Evolutionary conservation across 2,888 invertebrate species (phyloP), one percentile per base, ranked within the genome.

Genomic region (Pristionchus entomophagus): DNA sequence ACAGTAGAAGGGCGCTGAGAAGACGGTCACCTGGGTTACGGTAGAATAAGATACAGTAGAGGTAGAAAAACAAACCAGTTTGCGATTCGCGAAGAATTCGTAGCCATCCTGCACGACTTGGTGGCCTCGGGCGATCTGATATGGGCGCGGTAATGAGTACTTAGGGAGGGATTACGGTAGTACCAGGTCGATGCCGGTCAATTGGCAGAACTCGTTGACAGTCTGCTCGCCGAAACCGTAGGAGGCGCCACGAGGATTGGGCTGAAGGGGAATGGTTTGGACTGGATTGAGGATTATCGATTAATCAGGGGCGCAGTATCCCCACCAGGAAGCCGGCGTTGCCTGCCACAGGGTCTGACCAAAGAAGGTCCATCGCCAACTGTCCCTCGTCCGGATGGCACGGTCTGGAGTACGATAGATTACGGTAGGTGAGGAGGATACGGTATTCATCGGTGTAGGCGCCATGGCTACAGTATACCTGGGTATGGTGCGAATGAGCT

Each of bases 151-250:
- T 83, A 38, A 3, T 41, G 49, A 32, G n/a, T 80, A 32, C 45
- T n/a, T n/a, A 80, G 35, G 1, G 51, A 78, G 29, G 49, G 51
- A n/a, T 49, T 29, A 51, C 45, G 38, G 26, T n/a, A n/a, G n/a
- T 45, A 87, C 87, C 45, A 95, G 92, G 89, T 94, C 94, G 88
- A 94, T 94, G 89, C 94, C 94, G 89, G 95, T 94, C 86, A 94
- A 93, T 86, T 94, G 93, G 49, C 95, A 93, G 90, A 94, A 95
- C 69, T 94, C 93, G 45, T 93, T 91, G 5, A 95, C 94, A 41
- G 95, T 93, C 88, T 95, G 95, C 12, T 94, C 94, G 14, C 95
- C 95, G 91, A 95, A 95, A 38, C 94, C 94, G 91, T 94, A 95
- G 22, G 95, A 95, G n/a, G 95, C 95, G 56, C 95, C 95, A 77